Evolutionary conservation across 2,888 invertebrate species (phyloP), one percentile per base, ranked within the genome.

Genomic region (Hyposoter didymator): DNA sequence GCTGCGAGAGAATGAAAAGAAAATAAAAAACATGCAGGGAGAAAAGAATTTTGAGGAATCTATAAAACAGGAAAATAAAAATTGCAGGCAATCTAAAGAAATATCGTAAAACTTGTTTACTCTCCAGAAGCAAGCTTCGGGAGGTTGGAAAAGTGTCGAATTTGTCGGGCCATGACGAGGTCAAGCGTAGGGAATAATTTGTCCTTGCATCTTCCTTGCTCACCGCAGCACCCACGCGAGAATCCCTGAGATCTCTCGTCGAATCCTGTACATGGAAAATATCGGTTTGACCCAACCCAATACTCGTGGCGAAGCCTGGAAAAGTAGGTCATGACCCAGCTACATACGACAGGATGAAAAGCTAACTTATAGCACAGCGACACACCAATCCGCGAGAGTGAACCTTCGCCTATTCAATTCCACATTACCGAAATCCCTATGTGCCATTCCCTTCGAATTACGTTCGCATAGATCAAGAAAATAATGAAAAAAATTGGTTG

Each of bases 281-380:
- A 88, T 87, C 78, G 87, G 88, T 86, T 88, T 87, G 88, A 88
- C 88, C 87, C 80, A 73, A 85, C 72, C 59, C 66, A 64, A 49
- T 74, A 55, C 59, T 55, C 45, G 62, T 84, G 49, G 85, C 62
- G 74, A 76, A 74, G 62, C 85, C 69, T 81, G 64, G 80, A 86
- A 84, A 88, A 87, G 79, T 87, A 62, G 88, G 88, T 85, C 88
- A 70, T 84, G 85, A 86, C 85, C 85, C 79, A 84, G 81, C 83
- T 81, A 69, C 69, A 81, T 74, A 69, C 83, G 83, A 76, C 76
- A 83, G 83, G 73, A 66, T 75, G 74, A 73, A 82, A 72, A 82
- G 75, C 67, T 73, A 45, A 55, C 78, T 79, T 64, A 59, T 79
- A 72, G 62, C 64, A 62, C 72, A 72, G 43, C 72, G 59, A 70